Percentiles rank a stretch among this genome's conserved stretches.
phyloP scores from a whole-genome alignment of 2,888 invertebrate genomes.

The Ecdyonurus torrentis region DNA sequence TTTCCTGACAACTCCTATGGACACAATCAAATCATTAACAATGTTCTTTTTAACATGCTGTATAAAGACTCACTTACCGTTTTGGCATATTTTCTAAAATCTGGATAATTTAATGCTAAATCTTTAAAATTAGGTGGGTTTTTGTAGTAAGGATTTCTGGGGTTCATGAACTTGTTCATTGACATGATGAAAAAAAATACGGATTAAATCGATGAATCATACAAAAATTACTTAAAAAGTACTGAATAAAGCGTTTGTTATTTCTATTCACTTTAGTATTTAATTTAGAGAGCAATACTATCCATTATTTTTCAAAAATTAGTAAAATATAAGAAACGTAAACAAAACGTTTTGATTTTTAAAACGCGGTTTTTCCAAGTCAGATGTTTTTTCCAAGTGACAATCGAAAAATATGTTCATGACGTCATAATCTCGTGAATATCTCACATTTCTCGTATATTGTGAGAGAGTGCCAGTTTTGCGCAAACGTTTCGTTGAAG shows the following conservation, averaged over 20 bases:
- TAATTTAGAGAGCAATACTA: no score
- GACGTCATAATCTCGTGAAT: not conserved
- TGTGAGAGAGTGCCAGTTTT: not conserved
- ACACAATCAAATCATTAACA: slow-evolving; percentile 8
- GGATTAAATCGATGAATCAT: not conserved
- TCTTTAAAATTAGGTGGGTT: slow-evolving; percentile 67
- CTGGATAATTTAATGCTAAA: slow-evolving; percentile 54
- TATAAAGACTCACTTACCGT: slow-evolving; percentile 32
- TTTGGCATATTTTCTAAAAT: slow-evolving; percentile 54
- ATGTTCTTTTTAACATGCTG: not conserved
- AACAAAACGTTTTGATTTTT: not conserved
- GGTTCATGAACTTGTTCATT: slow-evolving; percentile 71
- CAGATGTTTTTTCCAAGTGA: not conserved
- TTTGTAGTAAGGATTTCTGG: slow-evolving; percentile 77
- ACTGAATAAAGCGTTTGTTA: no score
- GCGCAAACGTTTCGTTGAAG: not conserved
- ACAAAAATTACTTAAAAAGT: not conserved
- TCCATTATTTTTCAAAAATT: no score
- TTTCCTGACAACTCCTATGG: slow-evolving; percentile 59
- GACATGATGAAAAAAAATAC: slow-evolving; percentile 30
- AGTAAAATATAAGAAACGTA: no score
- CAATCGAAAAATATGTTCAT: not conserved
- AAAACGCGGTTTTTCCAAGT: not conserved
- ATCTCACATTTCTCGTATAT: not conserved
- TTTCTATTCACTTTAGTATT: no score